Evolutionary conservation across 2,888 invertebrate genomes (phyloP).

Genomic region (Cryptocephalus primarius): DNA sequence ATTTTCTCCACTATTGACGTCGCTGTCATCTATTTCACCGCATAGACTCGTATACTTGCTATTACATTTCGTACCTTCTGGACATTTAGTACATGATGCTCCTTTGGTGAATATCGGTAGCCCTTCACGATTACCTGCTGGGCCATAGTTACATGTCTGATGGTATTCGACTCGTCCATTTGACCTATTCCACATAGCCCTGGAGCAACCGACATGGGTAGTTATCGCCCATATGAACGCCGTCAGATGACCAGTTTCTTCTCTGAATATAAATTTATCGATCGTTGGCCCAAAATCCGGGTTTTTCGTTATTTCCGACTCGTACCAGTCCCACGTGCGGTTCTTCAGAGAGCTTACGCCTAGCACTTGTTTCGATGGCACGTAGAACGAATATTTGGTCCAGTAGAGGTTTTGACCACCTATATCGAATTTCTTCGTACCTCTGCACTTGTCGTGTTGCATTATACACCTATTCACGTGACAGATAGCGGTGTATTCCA

Average conservation of each 20-base stretch:
- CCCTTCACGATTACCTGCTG: slow-evolving; percentile 3
- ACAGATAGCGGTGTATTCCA: slow-evolving; percentile 16
- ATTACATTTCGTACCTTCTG: slow-evolving; percentile 28
- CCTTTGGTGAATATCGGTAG: slow-evolving; percentile 4
- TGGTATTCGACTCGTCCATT: neutral
- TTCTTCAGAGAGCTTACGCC: neutral
- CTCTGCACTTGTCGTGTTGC: slow-evolving; percentile 12
- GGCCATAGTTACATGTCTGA: slow-evolving; percentile 9
- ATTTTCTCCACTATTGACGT: neutral
- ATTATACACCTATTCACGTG: slow-evolving; percentile 13
- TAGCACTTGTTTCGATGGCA: neutral
- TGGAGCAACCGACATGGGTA: slow-evolving; percentile 12
- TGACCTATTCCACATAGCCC: neutral
- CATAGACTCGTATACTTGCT: slow-evolving; percentile 5
- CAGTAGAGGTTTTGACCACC: slow-evolving; percentile 12
- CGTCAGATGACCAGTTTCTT: slow-evolving; percentile 12
- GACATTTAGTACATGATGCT: slow-evolving; percentile 6
- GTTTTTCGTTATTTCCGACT: neutral
- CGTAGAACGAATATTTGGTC: neutral
- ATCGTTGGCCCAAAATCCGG: neutral
- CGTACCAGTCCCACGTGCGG: slow-evolving; percentile 8
- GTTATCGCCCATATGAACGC: slow-evolving; percentile 14
- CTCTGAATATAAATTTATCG: neutral
- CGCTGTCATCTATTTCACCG: slow-evolving; percentile 6
- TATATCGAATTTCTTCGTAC: slow-evolving; percentile 4